These are phyloP conservation scores for Gymnocephalus cernua DNA, from an alignment of 2,113 vertebrate species.

Conservation along the genomic window DNA sequence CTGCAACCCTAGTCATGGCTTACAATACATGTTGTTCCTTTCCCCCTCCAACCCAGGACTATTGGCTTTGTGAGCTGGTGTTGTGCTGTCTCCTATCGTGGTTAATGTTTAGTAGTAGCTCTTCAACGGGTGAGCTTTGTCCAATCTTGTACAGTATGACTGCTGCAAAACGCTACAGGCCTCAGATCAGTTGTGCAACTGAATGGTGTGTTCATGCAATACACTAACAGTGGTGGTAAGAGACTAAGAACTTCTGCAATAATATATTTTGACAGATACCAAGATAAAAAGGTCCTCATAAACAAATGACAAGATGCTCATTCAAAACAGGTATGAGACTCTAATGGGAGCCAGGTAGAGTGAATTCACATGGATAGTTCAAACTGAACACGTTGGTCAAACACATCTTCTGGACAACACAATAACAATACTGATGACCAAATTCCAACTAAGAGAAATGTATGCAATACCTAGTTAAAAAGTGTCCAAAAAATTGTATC, in stretches of 20 bases:
- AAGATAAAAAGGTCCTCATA: not conserved
- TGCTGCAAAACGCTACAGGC: conserved; percentile 1
- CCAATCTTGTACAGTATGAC: not conserved
- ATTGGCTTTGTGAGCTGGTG: not conserved
- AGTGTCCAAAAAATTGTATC: not conserved
- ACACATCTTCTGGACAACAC: not conserved
- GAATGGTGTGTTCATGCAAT: not conserved
- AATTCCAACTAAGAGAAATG: too few species aligned
- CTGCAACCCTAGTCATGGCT: not conserved
- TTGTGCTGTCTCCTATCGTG: too few species aligned
- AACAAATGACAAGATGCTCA: conserved; percentile 46
- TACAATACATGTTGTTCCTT: conserved; percentile 1
- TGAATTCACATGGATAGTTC: conserved; percentile 42
- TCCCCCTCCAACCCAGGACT: not conserved
- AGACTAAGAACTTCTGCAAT: not conserved
- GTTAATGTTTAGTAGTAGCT: too few species aligned
- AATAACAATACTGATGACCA: not conserved
- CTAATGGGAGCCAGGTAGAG: not conserved
- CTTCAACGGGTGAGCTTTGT: too few species aligned
- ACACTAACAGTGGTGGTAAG: not conserved
- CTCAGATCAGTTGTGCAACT: not conserved
- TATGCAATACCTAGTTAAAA: too few species aligned
- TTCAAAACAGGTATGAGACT: conserved; percentile 48
- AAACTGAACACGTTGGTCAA: not conserved
- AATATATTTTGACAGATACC: not conserved